Conservation (phyloP, 2,797 vertebrate genomes). For the Pseudochirops corinnae region DNA sequence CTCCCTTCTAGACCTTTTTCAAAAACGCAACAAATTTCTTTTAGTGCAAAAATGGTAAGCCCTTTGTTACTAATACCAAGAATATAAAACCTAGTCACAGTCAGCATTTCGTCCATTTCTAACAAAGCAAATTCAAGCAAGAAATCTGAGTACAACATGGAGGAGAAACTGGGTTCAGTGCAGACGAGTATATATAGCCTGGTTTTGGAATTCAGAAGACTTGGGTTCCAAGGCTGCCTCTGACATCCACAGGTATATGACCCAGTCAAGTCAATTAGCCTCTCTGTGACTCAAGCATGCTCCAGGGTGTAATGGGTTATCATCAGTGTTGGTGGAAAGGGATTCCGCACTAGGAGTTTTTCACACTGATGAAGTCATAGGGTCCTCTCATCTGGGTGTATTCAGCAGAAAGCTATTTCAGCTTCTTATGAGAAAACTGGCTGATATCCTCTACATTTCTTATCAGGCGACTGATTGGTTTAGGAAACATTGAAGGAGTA, state of each 20-base stretch:
- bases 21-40: background rate
- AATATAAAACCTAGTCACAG: background rate
- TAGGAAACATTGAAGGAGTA: conserved; percentile 15
- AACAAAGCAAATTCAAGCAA: background rate
- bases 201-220: background rate
- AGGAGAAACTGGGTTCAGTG: background rate
- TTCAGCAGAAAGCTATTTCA: background rate
- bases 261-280: background rate
- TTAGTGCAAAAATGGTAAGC: background rate
- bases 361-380: background rate
- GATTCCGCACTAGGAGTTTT: background rate
- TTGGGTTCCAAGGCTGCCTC: background rate
- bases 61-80: background rate
- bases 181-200: background rate
- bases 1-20: background rate
- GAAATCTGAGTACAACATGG: background rate
- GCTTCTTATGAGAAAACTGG: conserved; percentile 14
- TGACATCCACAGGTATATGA: background rate
- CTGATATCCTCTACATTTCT: background rate
- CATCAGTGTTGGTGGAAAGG: background rate
- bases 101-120: background rate
- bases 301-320: background rate
- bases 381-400: background rate
- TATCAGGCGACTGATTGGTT: conserved; percentile 6
- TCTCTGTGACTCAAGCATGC: background rate